Evolutionary conservation across 92 coral and sea anemone species (phyloP), one percentile per base, ranked within the genome.

Genomic region (Actinernus sp.): DNA sequence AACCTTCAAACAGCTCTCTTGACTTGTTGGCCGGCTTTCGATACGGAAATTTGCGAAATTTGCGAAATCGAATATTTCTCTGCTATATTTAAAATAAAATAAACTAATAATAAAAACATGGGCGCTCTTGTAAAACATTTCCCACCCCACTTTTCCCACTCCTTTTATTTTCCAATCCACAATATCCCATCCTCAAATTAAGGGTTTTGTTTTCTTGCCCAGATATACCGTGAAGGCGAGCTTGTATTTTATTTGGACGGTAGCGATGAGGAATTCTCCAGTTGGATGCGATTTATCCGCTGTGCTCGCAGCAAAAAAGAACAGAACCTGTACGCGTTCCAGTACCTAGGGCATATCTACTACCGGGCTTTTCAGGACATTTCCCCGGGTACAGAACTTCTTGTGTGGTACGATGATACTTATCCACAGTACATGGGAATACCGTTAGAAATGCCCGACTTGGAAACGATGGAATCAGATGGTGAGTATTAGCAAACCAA

Each of bases 241-340:
- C 73, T 94, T 16, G 79, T 88, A 14, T 79, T 71, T 49, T 94
- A 74, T 61, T 66, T 94, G 1, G 93, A 94, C 28, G 98, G 98
- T 26, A 87, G 93, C 26, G 94, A 94, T 53, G 98, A 91, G 61
- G 85, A 78, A 23, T 50, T 54, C 27, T 94, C 98, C 9, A 94
- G 98, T 14, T 94, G 98, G 98, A 94, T 94, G 98, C 60, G 98
- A 16, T 94, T 94, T 29, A 94, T 94, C 44, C 89, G 89, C 50
- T 94, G 98, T 37, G 97, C 98, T 13, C 92, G 98, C 17, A 90
- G 87, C 82, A 72, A 64, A 28, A 73, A 51, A 29, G 98, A 94
- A 44, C 98, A 94, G 66, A 94, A 94, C 78, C 73, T 94, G 31
- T 92, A 61, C 61, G 98, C 93, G 5, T 81, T 94, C 47, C 98